Conservation (phyloP, 2,888 invertebrate genomes). For the Trileptium ribeirensis region DNA sequence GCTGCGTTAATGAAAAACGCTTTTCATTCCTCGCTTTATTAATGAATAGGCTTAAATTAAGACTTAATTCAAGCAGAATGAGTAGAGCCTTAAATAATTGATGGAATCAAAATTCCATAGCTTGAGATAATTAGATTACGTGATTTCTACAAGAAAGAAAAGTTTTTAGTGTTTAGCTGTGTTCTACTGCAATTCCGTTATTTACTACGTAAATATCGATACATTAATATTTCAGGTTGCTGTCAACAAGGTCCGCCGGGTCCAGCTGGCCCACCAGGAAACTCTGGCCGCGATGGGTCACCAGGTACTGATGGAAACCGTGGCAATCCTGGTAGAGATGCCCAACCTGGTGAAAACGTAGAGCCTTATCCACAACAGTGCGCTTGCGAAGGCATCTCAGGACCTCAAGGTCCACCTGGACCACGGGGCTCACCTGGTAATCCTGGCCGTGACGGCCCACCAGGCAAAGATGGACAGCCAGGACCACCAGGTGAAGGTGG, state of each 20-base stretch:
- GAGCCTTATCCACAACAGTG: neutral
- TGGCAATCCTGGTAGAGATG: neutral
- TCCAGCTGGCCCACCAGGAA: conserved; percentile 1
- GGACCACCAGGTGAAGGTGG: neutral
- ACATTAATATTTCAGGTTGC: neutral
- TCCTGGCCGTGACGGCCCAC: conserved; percentile 1
- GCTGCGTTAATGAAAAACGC: too few relatives aligned
- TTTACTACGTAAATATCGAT: too few relatives aligned
- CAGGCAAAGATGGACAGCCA: neutral
- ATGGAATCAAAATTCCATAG: too few relatives aligned
- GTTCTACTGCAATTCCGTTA: too few relatives aligned
- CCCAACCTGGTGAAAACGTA: neutral
- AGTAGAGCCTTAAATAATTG: too few relatives aligned
- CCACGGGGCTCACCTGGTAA: neutral
- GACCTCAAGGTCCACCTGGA: neutral
- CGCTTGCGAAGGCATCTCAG: neutral
- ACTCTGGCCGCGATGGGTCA: neutral
- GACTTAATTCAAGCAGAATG: too few relatives aligned
- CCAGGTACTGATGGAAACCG: conserved; percentile 3
- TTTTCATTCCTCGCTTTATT: too few relatives aligned
- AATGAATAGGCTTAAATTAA: too few relatives aligned
- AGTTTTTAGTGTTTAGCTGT: too few relatives aligned
- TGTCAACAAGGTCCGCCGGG: conserved; percentile 13
- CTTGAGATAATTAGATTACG: too few relatives aligned
- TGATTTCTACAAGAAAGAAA: too few relatives aligned